Evolutionary conservation across 1,140 invertebrate species (phyloP).

Genomic region (Drosophila pseudoananassae): DNA sequence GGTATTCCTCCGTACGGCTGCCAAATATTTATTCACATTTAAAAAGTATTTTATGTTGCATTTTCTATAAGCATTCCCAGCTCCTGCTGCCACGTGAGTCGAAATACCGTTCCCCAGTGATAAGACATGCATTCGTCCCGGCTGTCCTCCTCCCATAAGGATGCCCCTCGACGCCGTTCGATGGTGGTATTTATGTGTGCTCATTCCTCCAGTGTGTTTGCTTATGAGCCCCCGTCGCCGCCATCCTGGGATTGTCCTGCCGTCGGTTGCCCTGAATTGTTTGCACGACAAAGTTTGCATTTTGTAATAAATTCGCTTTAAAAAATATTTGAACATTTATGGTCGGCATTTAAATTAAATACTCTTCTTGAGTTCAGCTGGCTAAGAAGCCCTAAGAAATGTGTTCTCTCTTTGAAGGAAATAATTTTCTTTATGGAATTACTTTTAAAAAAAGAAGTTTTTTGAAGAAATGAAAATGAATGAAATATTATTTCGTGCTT

Average conservation of each 20-base stretch:
- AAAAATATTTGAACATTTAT: constrained; percentile 73
- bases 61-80: constrained; percentile 65
- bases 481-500: not conserved
- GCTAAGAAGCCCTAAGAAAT: constrained; percentile 10
- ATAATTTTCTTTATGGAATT: not conserved
- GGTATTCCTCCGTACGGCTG: constrained; percentile 29
- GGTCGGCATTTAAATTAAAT: constrained; percentile 72
- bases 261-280: constrained; percentile 50
- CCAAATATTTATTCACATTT: constrained; percentile 78
- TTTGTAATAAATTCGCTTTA: constrained; percentile 74
- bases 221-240: not conserved
- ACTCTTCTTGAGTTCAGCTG: constrained; percentile 41
- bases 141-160: constrained; percentile 2
- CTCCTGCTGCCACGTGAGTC: constrained; percentile 32
- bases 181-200: constrained; percentile 57
- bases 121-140: constrained; percentile 68
- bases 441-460: not conserved
- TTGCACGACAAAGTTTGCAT: constrained; percentile 75
- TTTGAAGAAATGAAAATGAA: not conserved
- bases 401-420: not conserved
- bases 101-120: constrained; percentile 56
- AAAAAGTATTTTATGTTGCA: constrained; percentile 79
- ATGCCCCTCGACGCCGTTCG: not conserved
- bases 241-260: constrained; percentile 1
- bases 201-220: constrained; percentile 48